Evolutionary conservation across 2,113 vertebrate genomes (phyloP).

Genomic region (Anseranas semipalmata): DNA sequence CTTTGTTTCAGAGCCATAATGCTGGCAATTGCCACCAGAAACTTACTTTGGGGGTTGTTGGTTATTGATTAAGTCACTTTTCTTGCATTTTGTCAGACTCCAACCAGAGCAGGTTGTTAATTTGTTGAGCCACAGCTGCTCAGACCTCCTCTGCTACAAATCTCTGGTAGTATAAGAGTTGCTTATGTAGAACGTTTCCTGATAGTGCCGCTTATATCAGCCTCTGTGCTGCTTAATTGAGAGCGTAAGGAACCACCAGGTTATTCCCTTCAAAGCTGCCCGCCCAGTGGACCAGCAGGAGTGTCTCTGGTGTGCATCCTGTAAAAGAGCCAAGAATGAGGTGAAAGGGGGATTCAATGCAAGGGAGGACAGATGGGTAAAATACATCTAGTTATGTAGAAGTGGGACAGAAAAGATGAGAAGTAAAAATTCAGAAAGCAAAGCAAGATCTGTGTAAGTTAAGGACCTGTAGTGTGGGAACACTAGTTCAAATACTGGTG

Average conservation of each 20-base stretch:
- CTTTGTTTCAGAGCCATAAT: neutral
- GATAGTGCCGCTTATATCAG: neutral
- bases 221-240: neutral
- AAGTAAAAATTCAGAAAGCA: neutral
- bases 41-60: neutral
- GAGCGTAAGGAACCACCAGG: neutral
- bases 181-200: neutral
- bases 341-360: neutral
- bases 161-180: neutral
- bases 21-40: neutral
- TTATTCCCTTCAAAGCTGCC: neutral
- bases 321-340: neutral
- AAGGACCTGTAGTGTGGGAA: neutral
- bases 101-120: neutral
- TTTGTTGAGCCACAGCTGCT: neutral
- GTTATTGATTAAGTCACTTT: neutral
- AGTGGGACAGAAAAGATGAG: neutral
- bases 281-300: neutral
- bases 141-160: neutral
- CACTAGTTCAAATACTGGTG: neutral
- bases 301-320: neutral
- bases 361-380: neutral
- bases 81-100: neutral
- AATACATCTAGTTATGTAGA: neutral
- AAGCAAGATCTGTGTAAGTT: neutral